phyloP scores from a whole-genome alignment of 2,888 invertebrate genomes.

The Uloborus plumipes region DNA sequence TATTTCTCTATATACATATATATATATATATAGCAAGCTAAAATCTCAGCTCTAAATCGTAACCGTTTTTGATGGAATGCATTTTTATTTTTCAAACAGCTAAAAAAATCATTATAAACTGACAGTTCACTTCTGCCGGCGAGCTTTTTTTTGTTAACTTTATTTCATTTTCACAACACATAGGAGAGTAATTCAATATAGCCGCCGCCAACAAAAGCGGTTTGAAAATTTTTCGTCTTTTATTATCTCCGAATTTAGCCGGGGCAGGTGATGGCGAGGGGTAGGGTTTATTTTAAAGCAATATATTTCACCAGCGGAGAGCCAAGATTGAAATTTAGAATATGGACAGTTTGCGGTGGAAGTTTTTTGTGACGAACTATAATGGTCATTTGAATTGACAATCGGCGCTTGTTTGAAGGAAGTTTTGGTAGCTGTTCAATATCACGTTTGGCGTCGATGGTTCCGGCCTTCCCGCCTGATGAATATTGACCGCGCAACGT shows the following conservation, averaged over 20 bases:
- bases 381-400: constrained; percentile 37
- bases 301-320: constrained; percentile 30
- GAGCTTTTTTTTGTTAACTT: too few species aligned
- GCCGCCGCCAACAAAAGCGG: constrained; percentile 11
- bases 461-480: too few species aligned
- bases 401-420: constrained; percentile 11
- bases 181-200: constrained; percentile 44
- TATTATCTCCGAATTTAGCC: constrained; percentile 49
- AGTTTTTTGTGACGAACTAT: constrained; percentile 22
- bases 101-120: constrained; percentile 18
- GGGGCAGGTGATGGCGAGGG: too few species aligned
- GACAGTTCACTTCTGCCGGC: constrained; percentile 1
- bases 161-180: too few species aligned
- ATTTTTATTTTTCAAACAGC: constrained; percentile 15
- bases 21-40: too few species aligned
- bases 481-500: too few species aligned
- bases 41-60: too few species aligned
- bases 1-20: too few species aligned
- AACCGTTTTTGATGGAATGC: neutral
- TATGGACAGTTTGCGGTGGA: constrained; percentile 29
- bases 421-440: neutral
- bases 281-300: constrained; percentile 24
- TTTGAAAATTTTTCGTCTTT: constrained; percentile 36
- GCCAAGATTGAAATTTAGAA: constrained; percentile 56
- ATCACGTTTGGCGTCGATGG: too few species aligned